Conservation (phyloP, 2,888 invertebrate genomes). For the Lasioglossum malachurum region DNA sequence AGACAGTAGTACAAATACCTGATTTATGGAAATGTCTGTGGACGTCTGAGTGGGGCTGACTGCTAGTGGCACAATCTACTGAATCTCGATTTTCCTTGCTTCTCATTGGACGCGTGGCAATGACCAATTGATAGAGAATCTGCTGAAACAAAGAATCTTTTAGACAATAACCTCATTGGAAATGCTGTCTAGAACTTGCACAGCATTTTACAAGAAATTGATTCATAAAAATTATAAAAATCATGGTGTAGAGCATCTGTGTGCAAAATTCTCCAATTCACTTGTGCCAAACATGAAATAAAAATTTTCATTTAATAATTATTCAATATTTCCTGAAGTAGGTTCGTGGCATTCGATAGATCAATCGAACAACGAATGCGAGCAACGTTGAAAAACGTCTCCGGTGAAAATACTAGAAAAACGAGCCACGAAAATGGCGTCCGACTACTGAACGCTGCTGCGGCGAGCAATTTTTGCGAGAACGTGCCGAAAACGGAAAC, state of each 20-base stretch:
- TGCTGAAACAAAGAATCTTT: neutral
- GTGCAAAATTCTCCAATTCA: too few relatives aligned
- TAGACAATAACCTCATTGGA: neutral
- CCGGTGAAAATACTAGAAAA: neutral
- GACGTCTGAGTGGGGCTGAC: neutral
- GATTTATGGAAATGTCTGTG: neutral
- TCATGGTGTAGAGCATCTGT: too few relatives aligned
- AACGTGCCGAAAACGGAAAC: slow-evolving; percentile 12
- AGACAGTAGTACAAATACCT: neutral
- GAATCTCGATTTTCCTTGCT: neutral
- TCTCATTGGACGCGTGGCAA: neutral
- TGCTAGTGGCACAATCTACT: neutral
- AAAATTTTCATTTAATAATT: too few relatives aligned
- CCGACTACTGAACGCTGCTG: neutral
- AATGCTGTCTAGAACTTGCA: neutral
- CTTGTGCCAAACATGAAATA: too few relatives aligned
- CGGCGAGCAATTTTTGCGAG: neutral
- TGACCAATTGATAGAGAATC: neutral
- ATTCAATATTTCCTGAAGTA: too few relatives aligned
- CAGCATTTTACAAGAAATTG: too few relatives aligned
- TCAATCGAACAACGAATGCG: neutral
- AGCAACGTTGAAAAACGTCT: neutral
- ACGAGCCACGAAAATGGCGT: neutral
- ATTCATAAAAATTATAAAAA: too few relatives aligned
- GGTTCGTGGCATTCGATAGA: neutral